These are phyloP conservation scores for Toxostoma redivivum DNA, from an alignment of 2,113 vertebrate species.

Conservation along the genomic window DNA sequence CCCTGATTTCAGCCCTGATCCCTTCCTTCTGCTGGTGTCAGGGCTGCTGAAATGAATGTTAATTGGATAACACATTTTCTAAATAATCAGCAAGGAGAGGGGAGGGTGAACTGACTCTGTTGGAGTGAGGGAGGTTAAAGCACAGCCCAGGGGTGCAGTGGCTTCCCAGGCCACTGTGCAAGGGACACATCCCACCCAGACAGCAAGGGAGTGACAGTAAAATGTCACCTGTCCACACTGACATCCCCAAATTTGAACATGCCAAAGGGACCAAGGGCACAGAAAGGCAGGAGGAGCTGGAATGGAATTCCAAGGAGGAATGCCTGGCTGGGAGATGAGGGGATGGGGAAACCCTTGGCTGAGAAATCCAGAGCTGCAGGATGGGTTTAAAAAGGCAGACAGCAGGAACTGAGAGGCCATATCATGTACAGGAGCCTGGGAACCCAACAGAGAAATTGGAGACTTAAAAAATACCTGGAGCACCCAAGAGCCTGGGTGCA, in stretches of 20 bases:
- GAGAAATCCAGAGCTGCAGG: background rate
- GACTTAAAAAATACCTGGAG: background rate
- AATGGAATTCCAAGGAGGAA: background rate
- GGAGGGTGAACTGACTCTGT: background rate
- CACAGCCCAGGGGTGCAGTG: background rate
- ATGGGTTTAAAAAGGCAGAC: background rate
- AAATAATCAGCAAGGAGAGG: background rate
- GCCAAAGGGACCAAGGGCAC: background rate
- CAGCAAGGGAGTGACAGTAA: background rate
- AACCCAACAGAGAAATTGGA: background rate
- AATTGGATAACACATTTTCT: background rate
- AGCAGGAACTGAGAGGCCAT: background rate
- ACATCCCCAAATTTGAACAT: background rate
- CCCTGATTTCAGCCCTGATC: background rate
- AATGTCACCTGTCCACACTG: background rate
- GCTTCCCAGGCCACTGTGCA: background rate
- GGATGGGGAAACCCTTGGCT: background rate
- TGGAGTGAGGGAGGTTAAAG: background rate
- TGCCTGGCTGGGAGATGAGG: background rate
- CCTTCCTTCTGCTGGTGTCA: background rate
- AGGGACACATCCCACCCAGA: background rate
- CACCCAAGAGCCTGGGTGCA: background rate
- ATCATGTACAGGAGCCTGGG: background rate
- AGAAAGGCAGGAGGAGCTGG: background rate
- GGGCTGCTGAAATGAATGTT: background rate